Evolutionary conservation across 2,113 vertebrate genomes (phyloP), one percentile per base, ranked within the genome.

Genomic region (Istiophorus platypterus): DNA sequence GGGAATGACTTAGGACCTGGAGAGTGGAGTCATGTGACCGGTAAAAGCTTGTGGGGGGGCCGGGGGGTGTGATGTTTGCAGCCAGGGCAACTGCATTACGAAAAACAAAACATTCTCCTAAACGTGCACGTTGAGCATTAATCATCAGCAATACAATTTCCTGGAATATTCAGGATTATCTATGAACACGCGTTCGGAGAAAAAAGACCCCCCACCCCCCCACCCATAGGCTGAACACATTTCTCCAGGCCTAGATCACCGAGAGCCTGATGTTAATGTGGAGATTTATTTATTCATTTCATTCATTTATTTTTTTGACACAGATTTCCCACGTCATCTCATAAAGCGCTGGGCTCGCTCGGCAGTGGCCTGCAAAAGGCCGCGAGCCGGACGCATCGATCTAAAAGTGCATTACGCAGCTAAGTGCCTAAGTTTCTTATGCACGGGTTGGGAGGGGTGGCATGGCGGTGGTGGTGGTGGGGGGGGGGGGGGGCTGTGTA

Each of bases 1-100:
- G 17, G 47, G 66, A 71, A 27, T 78, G 73, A 71, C 26, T 68
- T 67, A 67, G 79, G 62, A 81, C 81, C 82, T 86, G 68, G 27
- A 49, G 72, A 67, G 47, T 22, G 0, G 4, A 51, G 71, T 66
- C 66, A 79, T 49, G n/a, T 63, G 37, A 77, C 34, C 37, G 37
- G 24, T 8, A 59, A 59, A 27, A 31, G 37, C 54, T 27, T 57
- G 45, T 24, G 42, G n/a, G 57, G 26, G 22, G 45, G 27, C n/a
- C n/a, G n/a, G n/a, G n/a, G n/a, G n/a, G n/a, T n/a, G n/a, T n/a
- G n/a, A n/a, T n/a, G n/a, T n/a, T n/a, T n/a, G n/a, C n/a, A n/a
- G n/a, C n/a, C n/a, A n/a, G 9, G n/a, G 2, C 2, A 17, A 18
- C 1, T 39, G n/a, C 4, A 61, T 71, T 45, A n/a, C n/a, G n/a